Percentiles rank a stretch among this genome's conserved stretches.
Evolutionary conservation across 2,888 invertebrate species (phyloP).

Genomic region (Diplazon laetatorius): DNA sequence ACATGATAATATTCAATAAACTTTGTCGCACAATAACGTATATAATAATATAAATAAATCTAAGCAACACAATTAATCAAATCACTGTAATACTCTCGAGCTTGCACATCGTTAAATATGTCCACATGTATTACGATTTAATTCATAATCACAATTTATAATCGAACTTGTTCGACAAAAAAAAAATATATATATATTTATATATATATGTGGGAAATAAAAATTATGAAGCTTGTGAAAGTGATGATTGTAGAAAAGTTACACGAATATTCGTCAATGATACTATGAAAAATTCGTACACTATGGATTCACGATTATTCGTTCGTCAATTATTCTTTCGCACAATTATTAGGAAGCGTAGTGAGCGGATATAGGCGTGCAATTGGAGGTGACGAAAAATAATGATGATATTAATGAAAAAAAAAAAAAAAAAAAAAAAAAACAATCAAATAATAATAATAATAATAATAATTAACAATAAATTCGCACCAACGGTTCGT

Average conservation of each 20-base stretch:
- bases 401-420: background rate
- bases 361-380: constrained; percentile 8
- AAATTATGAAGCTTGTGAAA: no score
- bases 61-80: constrained; percentile 45
- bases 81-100: constrained; percentile 52
- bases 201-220: background rate
- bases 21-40: constrained; percentile 14
- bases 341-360: constrained; percentile 25
- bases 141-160: constrained; percentile 30
- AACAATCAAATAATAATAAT: no score
- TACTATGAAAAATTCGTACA: constrained; percentile 47
- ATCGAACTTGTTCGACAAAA: constrained; percentile 23
- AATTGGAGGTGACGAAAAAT: background rate
- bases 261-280: constrained; percentile 37
- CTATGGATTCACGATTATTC: constrained; percentile 48
- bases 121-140: constrained; percentile 25
- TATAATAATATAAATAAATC: constrained; percentile 27
- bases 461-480: constrained; percentile 49
- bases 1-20: background rate
- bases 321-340: constrained; percentile 47
- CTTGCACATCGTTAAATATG: constrained; percentile 11
- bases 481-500: constrained; percentile 57
- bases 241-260: constrained; percentile 38
- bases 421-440: constrained; percentile 27
- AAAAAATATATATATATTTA: constrained; percentile 12